A percentile compares a stretch with the other conserved stretches of the same genome.
phyloP scores from a whole-genome alignment of 2,113 vertebrate species.

The Lonchura striata region DNA sequence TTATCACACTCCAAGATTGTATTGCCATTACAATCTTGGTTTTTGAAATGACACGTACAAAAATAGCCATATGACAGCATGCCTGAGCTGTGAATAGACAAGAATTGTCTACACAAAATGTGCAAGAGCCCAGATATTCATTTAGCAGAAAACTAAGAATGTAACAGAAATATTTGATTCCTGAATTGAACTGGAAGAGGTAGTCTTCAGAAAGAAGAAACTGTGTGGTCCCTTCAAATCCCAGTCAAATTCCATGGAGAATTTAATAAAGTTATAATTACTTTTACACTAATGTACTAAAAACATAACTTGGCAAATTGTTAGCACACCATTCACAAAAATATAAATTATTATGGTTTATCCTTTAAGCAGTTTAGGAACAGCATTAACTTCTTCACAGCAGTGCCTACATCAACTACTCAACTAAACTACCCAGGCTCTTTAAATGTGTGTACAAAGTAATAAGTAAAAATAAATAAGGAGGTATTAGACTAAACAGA shows the following conservation, averaged over 20 bases:
- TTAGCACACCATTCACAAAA: not conserved
- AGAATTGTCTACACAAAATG: not conserved
- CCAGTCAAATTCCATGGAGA: not conserved
- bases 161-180: not conserved
- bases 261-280: not conserved
- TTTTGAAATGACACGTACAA: not conserved
- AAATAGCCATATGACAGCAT: not conserved
- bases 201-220: not conserved
- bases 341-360: not conserved
- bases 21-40: not conserved
- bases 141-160: not conserved
- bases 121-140: not conserved
- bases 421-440: not conserved
- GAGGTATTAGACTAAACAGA: not conserved
- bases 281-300: not conserved
- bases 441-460: not conserved
- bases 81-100: not conserved
- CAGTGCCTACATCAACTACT: not conserved
- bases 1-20: not conserved
- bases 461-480: not conserved
- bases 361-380: not conserved
- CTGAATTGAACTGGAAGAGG: not conserved
- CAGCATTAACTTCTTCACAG: not conserved
- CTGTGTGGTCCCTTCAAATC: not conserved
- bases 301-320: not conserved